phyloP scores from a whole-genome alignment of 2,888 invertebrate species.

The Helicoverpa assulta region DNA sequence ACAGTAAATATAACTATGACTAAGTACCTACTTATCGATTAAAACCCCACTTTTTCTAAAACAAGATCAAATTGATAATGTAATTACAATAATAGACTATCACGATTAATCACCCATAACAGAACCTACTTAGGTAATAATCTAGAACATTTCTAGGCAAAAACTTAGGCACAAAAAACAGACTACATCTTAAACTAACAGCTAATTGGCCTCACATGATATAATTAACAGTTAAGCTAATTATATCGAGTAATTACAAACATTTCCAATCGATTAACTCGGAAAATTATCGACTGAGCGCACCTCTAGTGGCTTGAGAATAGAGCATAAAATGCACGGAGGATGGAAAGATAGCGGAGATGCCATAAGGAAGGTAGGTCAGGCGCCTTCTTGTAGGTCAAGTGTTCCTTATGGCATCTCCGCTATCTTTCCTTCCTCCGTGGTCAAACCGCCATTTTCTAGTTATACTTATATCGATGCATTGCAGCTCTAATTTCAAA shows the following conservation, averaged over 20 bases:
- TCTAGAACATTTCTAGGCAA: constrained; percentile 24
- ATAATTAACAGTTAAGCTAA: constrained; percentile 54
- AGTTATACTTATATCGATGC: constrained; percentile 27
- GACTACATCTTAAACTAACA: constrained; percentile 47
- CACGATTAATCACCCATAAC: constrained; percentile 9
- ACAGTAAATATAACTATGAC: background rate
- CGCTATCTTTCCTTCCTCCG: too few relatives aligned
- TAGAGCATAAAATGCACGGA: constrained; percentile 30
- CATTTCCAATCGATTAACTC: constrained; percentile 58
- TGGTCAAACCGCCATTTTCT: constrained; percentile 30
- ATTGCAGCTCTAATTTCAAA: constrained; percentile 40
- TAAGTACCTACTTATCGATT: background rate
- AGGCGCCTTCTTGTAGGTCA: too few relatives aligned
- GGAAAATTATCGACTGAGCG: constrained; percentile 38
- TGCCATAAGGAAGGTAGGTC: too few relatives aligned
- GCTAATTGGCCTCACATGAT: constrained; percentile 49
- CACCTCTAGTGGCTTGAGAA: constrained; percentile 34
- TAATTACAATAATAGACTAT: constrained; percentile 27
- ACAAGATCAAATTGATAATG: constrained; percentile 11
- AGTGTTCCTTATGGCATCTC: too few relatives aligned
- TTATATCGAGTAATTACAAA: constrained; percentile 54
- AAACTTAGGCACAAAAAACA: constrained; percentile 34
- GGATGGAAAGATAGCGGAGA: too few relatives aligned
- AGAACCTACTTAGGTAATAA: constrained; percentile 17
- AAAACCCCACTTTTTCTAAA: background rate